These are phyloP conservation scores for Melitaea athalia DNA, from an alignment of 2,888 invertebrate genomes.

Conservation along the genomic window DNA sequence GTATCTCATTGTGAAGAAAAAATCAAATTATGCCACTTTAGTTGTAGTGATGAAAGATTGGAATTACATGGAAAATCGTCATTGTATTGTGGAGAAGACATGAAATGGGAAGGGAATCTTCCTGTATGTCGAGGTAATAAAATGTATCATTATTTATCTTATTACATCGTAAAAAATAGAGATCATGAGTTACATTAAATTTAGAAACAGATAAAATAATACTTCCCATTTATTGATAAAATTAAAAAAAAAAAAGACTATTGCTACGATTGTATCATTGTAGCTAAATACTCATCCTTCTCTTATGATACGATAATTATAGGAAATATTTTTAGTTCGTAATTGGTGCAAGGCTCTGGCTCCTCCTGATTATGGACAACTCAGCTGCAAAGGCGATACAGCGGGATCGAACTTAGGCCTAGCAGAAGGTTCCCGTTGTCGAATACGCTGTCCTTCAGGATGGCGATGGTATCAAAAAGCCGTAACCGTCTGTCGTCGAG, in stretches of 20 bases:
- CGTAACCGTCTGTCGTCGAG: constrained; percentile 61
- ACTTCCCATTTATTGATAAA: too few relatives aligned
- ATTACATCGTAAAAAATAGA: background rate
- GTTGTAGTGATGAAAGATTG: constrained; percentile 58
- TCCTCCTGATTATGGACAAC: constrained; percentile 60
- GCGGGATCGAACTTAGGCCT: constrained; percentile 46
- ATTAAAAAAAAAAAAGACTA: too few relatives aligned
- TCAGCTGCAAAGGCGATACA: constrained; percentile 64
- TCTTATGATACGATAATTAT: background rate
- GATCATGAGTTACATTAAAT: too few relatives aligned
- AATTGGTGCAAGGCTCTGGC: constrained; percentile 60
- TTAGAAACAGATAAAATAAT: too few relatives aligned
- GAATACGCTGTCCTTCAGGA: constrained; percentile 60
- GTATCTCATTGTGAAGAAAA: constrained; percentile 56
- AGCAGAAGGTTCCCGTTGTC: constrained; percentile 66
- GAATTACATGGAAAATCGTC: constrained; percentile 55
- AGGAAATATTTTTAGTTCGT: constrained; percentile 49
- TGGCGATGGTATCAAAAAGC: constrained; percentile 54
- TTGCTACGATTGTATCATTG: too few relatives aligned
- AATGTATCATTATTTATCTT: background rate
- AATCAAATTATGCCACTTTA: constrained; percentile 63
- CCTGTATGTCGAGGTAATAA: constrained; percentile 64
- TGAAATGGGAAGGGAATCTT: constrained; percentile 65
- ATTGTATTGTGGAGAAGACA: constrained; percentile 58
- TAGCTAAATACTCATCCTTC: too few relatives aligned